Base-by-base conservation (phyloP, 2,888 invertebrate species). In the Cistogaster globosa region DNA sequence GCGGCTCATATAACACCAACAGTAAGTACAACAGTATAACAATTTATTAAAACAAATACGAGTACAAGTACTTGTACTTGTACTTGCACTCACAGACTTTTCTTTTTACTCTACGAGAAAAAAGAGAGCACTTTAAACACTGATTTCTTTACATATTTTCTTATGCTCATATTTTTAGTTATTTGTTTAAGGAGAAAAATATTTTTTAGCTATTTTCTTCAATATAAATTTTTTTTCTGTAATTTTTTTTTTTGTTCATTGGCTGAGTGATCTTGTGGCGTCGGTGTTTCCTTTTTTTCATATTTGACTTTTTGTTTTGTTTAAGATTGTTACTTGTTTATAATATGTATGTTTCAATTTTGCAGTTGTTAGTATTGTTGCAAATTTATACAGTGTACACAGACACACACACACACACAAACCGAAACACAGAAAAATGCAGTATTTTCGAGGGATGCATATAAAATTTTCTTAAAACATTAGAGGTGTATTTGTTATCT, bases 201-300 rank as follows among this genome's bases (percentile, higher is more conserved):
- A 76, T 80, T 80, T 76, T 75, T 63, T 78, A 74, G 67, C 18
- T 68, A 62, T 38, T 67, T 58, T 65, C 63, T 42, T 11, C 0
- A 8, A 58, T 72, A 74, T 42, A 26, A 57, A 74, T 36, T 36
- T 79, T n/a, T 63, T 58, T 16, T 58, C 65, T 55, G 55, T 58
- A 62, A 65, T 45, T 42, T 57, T 53, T 77, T 72, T 82, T 80
- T 78, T 53, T 77, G 58, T 82, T 67, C 60, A 69, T 79, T 82
- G 63, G n/a, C 82, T 82, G 71, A 67, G 60, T 82, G 85, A 82
- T 85, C 85, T 82, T 82, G 71, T 85, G 85, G 85, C 82, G 82
- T 85, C 82, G 85, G 82, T 79, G 85, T 82, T 85, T 85, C 78
- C 82, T 85, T 79, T 85, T 77, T 67, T 26, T 51, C 74, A 51